Evolutionary conservation across 2,797 vertebrate species (phyloP).

Genomic region (Hafferia zeledoni): DNA sequence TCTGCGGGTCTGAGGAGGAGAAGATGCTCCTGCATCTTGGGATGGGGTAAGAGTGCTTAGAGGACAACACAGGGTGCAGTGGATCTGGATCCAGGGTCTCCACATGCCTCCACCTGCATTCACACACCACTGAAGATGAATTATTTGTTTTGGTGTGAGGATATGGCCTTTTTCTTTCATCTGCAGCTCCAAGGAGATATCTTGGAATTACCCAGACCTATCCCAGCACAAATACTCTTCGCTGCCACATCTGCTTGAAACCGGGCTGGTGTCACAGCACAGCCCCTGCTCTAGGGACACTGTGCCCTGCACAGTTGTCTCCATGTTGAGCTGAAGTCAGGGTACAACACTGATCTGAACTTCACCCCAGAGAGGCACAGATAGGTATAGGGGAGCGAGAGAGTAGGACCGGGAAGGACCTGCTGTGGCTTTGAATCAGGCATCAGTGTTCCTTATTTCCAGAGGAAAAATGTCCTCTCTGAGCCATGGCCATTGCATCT

Average conservation of each 20-base stretch:
- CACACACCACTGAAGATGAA: background rate
- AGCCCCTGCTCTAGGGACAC: background rate
- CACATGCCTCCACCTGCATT: background rate
- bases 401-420: fast-evolving
- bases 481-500: background rate
- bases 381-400: background rate
- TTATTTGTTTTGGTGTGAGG: background rate
- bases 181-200: background rate
- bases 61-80: background rate
- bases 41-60: background rate
- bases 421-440: background rate
- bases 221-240: background rate
- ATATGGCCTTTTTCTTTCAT: background rate
- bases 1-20: background rate
- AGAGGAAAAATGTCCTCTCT: background rate
- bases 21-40: background rate
- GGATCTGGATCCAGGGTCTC: background rate
- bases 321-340: background rate
- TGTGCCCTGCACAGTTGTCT: background rate
- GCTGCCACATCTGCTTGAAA: background rate
- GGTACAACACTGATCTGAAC: background rate
- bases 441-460: background rate
- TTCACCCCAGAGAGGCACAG: background rate
- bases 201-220: background rate
- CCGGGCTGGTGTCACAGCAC: background rate